Conservation (phyloP, 1,140 invertebrate genomes). For the Phthorimaea operculella region DNA sequence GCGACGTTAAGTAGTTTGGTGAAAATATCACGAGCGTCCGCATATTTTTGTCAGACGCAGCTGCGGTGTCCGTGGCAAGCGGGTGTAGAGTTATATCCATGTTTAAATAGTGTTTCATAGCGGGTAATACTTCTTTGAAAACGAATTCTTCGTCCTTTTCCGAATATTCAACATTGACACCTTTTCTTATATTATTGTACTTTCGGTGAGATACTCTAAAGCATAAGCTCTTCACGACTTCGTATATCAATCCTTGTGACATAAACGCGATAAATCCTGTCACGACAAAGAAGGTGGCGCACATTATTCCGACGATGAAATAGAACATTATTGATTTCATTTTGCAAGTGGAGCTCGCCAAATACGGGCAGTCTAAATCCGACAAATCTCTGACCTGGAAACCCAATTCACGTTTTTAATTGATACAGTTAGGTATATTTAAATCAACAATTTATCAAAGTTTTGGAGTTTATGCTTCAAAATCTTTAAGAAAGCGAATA, state of each 20-base stretch:
- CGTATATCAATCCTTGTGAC: no score
- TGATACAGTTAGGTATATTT: not conserved
- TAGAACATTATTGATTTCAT: slow-evolving; percentile 32
- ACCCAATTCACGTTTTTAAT: slow-evolving; percentile 10
- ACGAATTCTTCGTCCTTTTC: slow-evolving; percentile 52
- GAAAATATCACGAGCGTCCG: slow-evolving; percentile 48
- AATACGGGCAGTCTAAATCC: slow-evolving; percentile 32
- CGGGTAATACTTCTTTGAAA: slow-evolving; percentile 40
- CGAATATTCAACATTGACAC: slow-evolving; percentile 35
- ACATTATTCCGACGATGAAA: slow-evolving; percentile 22
- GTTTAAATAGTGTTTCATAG: slow-evolving; percentile 30
- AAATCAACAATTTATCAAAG: no score
- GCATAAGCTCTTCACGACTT: no score
- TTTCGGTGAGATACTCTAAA: slow-evolving; percentile 13
- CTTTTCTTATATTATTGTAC: slow-evolving; percentile 16
- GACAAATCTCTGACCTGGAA: slow-evolving; percentile 43
- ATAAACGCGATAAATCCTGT: not conserved
- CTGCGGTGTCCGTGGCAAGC: slow-evolving; percentile 19
- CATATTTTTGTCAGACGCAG: slow-evolving; percentile 23
- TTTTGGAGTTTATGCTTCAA: no score
- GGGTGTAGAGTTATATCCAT: slow-evolving; percentile 31
- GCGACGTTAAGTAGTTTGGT: slow-evolving; percentile 49
- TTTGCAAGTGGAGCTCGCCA: slow-evolving; percentile 34
- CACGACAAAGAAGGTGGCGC: slow-evolving; percentile 5
- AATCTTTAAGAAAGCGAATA: not conserved